Conservation (phyloP, 2,797 vertebrate genomes). For the Picus viridis region DNA sequence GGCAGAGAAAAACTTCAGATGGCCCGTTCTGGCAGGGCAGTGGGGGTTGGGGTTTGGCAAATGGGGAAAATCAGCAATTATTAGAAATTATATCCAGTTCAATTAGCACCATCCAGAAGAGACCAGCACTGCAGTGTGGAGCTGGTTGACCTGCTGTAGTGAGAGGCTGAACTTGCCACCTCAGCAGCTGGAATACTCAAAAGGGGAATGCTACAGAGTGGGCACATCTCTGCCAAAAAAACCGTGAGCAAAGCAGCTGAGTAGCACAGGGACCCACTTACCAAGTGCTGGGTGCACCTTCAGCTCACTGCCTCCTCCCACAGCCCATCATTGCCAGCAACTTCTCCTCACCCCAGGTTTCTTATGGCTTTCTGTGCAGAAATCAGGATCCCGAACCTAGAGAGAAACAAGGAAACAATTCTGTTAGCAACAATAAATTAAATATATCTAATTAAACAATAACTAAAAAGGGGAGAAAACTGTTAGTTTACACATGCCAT, state of each 20-base stretch:
- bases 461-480: background rate
- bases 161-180: too few species aligned
- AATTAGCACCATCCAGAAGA: too few species aligned
- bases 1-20: too few species aligned
- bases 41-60: too few species aligned
- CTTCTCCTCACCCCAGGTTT: rapidly evolving
- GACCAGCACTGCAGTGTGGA: too few species aligned
- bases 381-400: background rate
- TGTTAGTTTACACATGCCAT: background rate
- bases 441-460: background rate
- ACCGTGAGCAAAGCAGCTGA: rapidly evolving
- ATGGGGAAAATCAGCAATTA: too few species aligned
- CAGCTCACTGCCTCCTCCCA: background rate
- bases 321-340: rapidly evolving
- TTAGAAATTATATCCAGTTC: too few species aligned
- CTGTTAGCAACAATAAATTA: background rate
- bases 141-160: too few species aligned
- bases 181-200: background rate
- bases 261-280: background rate
- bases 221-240: background rate
- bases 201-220: background rate
- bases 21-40: too few species aligned
- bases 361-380: background rate
- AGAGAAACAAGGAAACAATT: background rate
- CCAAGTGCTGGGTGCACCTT: background rate